Base-by-base conservation (phyloP, 1,140 invertebrate genomes). In the Papilio polyxenes region DNA sequence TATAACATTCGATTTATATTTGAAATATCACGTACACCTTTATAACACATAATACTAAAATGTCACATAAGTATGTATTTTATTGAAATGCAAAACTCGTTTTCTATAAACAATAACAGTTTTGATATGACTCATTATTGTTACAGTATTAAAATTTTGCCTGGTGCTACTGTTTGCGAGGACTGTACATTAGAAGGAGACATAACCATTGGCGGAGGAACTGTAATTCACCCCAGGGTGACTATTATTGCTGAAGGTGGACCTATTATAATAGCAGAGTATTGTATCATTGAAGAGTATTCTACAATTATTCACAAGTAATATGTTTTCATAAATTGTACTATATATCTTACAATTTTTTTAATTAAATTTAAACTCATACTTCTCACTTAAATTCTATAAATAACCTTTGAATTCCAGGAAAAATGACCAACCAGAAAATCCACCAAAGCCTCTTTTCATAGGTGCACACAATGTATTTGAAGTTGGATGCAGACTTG, bases 381-480 rank as follows among this genome's bases (percentile, higher is more conserved):
- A 49, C 10, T 51, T 51, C 49, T 51, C 10, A 51, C 10, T 20
- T 7, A n/a, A 59, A 9, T 40, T 13, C 17, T 4, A 37, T 13
- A 69, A 37, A 15, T 37, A 69, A 7, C 11, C 1, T 13, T 69
- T 72, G 5, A 37, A 72, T 89, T 91, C 81, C 87, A 93, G 92
- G 76, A 94, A 94, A 89, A 90, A 88, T 88, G 92, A 94, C 44
- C 92, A 92, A 20, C 92, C 93, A 88, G 93, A 94, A 75, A 91
- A 88, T 87, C 91, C 94, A n/a, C 94, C 93, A 23, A 95, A 95
- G 82, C 93, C 93, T 11, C 95, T 99, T 85, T 97, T 97, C 81
- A 98, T 99, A 89, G 99, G 99, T 51, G 97, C 97, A 80, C 97
- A 98, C 89, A 99, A 99, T 96, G 98, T 99, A 0, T 99, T 99